These are phyloP conservation scores for Drosophila prostipennis DNA, from an alignment of 2,888 invertebrate genomes.

Conservation along the genomic window DNA sequence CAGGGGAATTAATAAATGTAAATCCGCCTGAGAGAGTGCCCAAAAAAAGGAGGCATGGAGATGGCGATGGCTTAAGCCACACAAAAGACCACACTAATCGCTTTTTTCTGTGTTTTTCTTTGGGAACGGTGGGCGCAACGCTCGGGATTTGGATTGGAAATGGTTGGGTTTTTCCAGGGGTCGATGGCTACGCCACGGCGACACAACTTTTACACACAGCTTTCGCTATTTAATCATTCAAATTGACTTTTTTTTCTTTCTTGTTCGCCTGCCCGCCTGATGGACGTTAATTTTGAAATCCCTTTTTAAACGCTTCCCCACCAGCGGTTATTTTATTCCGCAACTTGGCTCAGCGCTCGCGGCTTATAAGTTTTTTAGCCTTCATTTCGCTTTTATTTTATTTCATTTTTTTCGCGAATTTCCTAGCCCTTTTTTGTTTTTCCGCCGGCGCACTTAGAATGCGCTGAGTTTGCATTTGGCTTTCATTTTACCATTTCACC, in stretches of 20 bases:
- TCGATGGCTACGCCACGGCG: conserved; percentile 7
- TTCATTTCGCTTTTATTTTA: conserved; percentile 30
- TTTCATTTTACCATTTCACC: conserved; percentile 62
- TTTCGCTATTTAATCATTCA: conserved; percentile 75
- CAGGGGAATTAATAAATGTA: conserved; percentile 62
- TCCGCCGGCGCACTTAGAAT: conserved; percentile 62
- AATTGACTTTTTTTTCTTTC: conserved; percentile 71
- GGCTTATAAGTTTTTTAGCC: conserved; percentile 73
- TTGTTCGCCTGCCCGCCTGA: conserved; percentile 47
- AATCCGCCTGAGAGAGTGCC: conserved; percentile 58
- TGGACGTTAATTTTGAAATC: conserved; percentile 75
- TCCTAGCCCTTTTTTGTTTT: conserved; percentile 59
- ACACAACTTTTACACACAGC: conserved; percentile 52
- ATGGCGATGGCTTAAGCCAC: conserved; percentile 46
- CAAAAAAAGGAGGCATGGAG: conserved; percentile 23
- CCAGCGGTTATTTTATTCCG: conserved; percentile 14
- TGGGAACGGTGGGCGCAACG: not conserved
- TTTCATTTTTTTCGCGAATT: conserved; percentile 40
- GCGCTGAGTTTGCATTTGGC: conserved; percentile 72
- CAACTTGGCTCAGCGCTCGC: conserved; percentile 67
- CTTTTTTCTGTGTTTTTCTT: conserved; percentile 43
- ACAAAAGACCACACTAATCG: conserved; percentile 70
- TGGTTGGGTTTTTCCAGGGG: conserved; percentile 4
- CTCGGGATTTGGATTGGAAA: conserved; percentile 23
- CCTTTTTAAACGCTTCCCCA: conserved; percentile 58